A percentile compares a stretch with the other conserved stretches of the same genome.
These are phyloP conservation scores for Mimas tiliae DNA, from an alignment of 2,888 invertebrate species.

Conservation along the genomic window DNA sequence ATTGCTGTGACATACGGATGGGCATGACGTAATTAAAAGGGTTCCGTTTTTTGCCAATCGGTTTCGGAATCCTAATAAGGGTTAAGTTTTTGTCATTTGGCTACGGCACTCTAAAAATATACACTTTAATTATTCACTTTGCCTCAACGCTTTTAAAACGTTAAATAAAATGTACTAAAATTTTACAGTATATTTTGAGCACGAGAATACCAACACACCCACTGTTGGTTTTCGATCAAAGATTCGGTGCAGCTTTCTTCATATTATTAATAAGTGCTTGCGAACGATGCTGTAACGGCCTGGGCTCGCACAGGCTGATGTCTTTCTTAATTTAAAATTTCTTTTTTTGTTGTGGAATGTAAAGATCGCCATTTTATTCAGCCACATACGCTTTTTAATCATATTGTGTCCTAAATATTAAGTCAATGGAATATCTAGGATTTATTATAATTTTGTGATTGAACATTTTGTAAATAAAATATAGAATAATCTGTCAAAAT, in stretches of 20 bases:
- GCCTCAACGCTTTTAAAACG: background rate
- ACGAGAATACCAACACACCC: conserved; percentile 66
- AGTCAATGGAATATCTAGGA: too few species aligned
- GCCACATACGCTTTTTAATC: background rate
- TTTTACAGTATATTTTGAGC: conserved; percentile 32
- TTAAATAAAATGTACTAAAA: conserved; percentile 26
- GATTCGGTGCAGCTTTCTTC: conserved; percentile 78
- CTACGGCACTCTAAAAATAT: background rate
- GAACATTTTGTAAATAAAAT: too few species aligned
- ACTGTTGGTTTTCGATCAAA: conserved; percentile 76
- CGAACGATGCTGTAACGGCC: conserved; percentile 71
- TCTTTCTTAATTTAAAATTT: background rate
- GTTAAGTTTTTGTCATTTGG: too few species aligned
- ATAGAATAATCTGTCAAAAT: too few species aligned
- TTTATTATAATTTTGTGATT: too few species aligned
- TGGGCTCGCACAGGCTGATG: conserved; percentile 57
- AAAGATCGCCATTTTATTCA: background rate
- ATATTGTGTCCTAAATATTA: too few species aligned
- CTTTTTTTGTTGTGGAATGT: background rate
- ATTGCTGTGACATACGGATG: too few species aligned
- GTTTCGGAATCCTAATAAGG: too few species aligned
- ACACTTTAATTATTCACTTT: background rate
- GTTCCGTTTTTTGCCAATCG: too few species aligned
- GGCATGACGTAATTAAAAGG: too few species aligned
- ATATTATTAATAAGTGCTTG: conserved; percentile 80